Evolutionary conservation across 92 coral and sea anemone genomes (phyloP), one percentile per base, ranked within the genome.

Genomic region (Phenganax marumi): DNA sequence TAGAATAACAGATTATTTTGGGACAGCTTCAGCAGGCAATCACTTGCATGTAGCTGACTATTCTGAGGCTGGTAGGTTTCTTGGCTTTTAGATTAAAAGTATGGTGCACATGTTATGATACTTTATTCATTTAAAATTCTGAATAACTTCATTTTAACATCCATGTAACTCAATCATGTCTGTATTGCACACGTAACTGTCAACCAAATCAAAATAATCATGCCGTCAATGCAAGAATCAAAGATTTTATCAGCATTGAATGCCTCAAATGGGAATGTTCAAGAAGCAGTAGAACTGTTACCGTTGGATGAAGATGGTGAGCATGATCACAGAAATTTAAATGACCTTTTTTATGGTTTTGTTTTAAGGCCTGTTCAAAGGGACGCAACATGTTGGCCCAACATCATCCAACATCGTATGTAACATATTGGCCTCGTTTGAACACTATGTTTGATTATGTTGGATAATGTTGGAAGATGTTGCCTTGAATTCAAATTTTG

Each of bases 271-370:
- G 72, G 48, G n/a, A 24, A 66, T 24, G 49, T 66, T 66, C 72
- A 66, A 66, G 72, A 66, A 66, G 72, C 72, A 66, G 72, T 66
- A 25, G 72, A 66, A 10, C 50, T 66, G 43, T 18, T 66, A 66
- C 50, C 24, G 50, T 25, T 33, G 48, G 72, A 48, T 66, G 72
- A 66, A 66, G 72, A 23, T 66, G 50, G 72, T 66, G 12, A 66
- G 72, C 24, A 33, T 66, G 50, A 62, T 62, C 68, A 25, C 50
- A 25, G 48, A 66, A 25, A 25, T 33, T 8, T 33, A 62, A 33
- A 33, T 33, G 43, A 33, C 43, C 43, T 33, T 33, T 33, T 33
- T 2, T 33, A 33, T 1, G 43, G 43, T 33, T 5, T 1, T 33
- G 43, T 2, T 33, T 33, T n/a, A n/a, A n/a, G n/a, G n/a, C n/a